Base-by-base conservation (phyloP, 2,888 invertebrate species). In the Cacoxenus indagator region DNA sequence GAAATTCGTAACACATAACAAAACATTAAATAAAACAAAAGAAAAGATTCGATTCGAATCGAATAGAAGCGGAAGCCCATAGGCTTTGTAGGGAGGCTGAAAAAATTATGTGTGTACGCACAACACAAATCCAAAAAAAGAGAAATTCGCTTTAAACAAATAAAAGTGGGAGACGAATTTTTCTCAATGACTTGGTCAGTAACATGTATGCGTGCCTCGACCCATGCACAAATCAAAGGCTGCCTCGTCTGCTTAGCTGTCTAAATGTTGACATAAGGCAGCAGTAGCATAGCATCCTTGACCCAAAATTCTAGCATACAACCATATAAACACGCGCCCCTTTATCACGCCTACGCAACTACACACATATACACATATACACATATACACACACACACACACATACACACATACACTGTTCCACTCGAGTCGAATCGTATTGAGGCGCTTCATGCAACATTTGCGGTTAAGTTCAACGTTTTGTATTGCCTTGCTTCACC, bases 381-480 rank as follows among this genome's bases (percentile, higher is more conserved):
- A 17, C 51, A 64, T 64, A 62, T 17, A n/a, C 29, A 45, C 66
- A 31, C 14, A 17, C 29, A 67, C 48, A 45, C 46, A 26, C 71
- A 72, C 73, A 78, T 77, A 81, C 2, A 17, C 48, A 64, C 64
- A 64, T 17, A 11, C 46, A 64, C 37, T 8, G 14, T 14, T 37
- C 37, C 9, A 37, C 5, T 37, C 37, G 37, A 37, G 2, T 37
- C 37, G 37, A 37, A 1, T 37, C 4, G 37, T n/a, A n/a, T n/a
- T n/a, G 37, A 37, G 37, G 17, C 51, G 51, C 17, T 26, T 62
- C 61, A 24, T 62, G 48, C 72, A 82, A 79, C 78, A 83, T 75
- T 75, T 80, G 78, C 61, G 78, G 78, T 73, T 70, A 70, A 74
- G 75, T 77, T 75, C 70, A 72, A 71, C 74, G 75, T 69, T 31